These are phyloP conservation scores for Rana temporaria DNA, from an alignment of 2,113 vertebrate genomes.

Conservation along the genomic window DNA sequence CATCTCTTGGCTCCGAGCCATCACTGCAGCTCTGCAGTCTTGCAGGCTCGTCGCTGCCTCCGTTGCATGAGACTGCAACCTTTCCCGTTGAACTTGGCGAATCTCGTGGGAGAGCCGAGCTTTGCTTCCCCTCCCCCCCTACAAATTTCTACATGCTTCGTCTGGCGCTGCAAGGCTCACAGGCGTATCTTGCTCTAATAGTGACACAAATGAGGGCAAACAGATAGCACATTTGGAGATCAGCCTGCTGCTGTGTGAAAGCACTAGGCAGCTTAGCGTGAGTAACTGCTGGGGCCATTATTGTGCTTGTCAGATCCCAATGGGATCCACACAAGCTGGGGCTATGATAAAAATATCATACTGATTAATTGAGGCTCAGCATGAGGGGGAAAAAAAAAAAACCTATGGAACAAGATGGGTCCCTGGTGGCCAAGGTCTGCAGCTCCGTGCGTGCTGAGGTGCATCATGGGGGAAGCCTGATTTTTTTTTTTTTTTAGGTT, in stretches of 20 bases:
- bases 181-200: constrained; percentile 37
- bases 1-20: constrained; percentile 18
- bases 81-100: constrained; percentile 41
- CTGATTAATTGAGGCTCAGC: constrained; percentile 19
- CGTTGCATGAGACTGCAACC: constrained; percentile 37
- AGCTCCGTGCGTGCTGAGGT: background rate
- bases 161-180: constrained; percentile 40
- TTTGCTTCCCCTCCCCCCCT: constrained; percentile 7
- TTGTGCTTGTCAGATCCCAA: constrained; percentile 18
- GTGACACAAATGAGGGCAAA: constrained; percentile 54
- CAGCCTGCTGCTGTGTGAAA: background rate
- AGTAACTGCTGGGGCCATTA: constrained; percentile 6
- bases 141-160: constrained; percentile 33
- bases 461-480: background rate
- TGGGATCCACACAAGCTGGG: constrained; percentile 12
- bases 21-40: constrained; percentile 16
- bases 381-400: constrained; percentile 2
- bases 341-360: constrained; percentile 18
- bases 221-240: constrained; percentile 38
- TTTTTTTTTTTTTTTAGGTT: no score
- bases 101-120: constrained; percentile 26
- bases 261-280: constrained; percentile 17
- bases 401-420: background rate
- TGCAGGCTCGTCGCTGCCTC: constrained; percentile 16
- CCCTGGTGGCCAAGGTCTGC: background rate